Evolutionary conservation across 1,140 invertebrate species (phyloP).

Genomic region (Drosophila virilis): DNA sequence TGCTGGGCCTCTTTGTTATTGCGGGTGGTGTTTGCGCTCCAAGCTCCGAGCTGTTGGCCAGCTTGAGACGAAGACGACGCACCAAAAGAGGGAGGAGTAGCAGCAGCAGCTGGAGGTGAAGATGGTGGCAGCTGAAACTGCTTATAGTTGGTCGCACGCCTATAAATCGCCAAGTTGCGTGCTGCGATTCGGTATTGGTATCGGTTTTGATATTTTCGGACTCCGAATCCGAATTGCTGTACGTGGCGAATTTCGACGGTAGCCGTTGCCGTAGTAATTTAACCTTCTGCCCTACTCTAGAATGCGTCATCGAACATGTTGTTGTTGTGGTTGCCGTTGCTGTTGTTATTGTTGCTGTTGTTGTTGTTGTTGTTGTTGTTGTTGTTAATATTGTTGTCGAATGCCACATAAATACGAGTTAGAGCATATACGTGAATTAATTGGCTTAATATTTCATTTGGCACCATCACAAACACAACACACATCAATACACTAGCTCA

Average conservation of each 20-base stretch:
- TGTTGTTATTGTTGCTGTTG: constrained; percentile 25
- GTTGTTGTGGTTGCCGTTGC: constrained; percentile 13
- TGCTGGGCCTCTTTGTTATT: constrained; percentile 44
- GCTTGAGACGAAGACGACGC: neutral
- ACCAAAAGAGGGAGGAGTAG: neutral
- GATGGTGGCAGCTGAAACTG: constrained; percentile 17
- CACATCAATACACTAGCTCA: constrained; percentile 14
- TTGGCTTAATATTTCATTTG: constrained; percentile 71
- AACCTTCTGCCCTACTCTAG: constrained; percentile 83
- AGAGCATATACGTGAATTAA: constrained; percentile 44
- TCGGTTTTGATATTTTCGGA: constrained; percentile 47
- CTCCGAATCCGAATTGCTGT: constrained; percentile 40
- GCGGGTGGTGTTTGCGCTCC: constrained; percentile 18
- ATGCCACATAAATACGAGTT: constrained; percentile 24
- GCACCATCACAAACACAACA: constrained; percentile 43
- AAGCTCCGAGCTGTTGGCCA: neutral
- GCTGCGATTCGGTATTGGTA: constrained; percentile 52
- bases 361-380: constrained; percentile 11
- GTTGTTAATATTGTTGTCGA: constrained; percentile 14
- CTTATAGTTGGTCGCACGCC: constrained; percentile 46
- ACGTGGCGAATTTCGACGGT: constrained; percentile 49
- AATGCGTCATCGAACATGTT: constrained; percentile 70
- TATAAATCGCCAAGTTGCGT: constrained; percentile 52
- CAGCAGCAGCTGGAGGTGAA: neutral
- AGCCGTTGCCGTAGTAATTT: constrained; percentile 60